Evolutionary conservation across 1,140 invertebrate species (phyloP), one percentile per base, ranked within the genome.

Genomic region (Diorhabda elongata): DNA sequence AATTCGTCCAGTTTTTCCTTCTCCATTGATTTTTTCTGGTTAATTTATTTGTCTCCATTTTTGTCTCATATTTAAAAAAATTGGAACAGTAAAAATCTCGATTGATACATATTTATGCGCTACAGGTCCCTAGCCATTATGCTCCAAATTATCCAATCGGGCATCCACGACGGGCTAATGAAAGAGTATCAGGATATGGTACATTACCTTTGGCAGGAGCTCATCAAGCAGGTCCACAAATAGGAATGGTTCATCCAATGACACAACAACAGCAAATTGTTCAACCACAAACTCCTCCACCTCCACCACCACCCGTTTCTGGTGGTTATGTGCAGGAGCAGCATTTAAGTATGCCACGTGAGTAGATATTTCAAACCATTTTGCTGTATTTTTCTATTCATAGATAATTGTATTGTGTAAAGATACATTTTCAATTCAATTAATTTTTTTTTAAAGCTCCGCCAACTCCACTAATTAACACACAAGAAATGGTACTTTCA

Each of bases 141-240:
- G 94, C 94, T 8, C 94, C 95, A 5, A 97, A 96, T 83, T 97
- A 95, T 84, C 94, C 95, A 3, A 83, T 94, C 66, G 91, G 91
- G 1, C 91, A 93, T 84, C 89, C 90, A 2, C 83, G 89, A 75
- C 84, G 89, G 42, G 69, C 81, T 78, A 57, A 75, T 67, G 83
- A 92, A 72, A 85, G 92, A 52, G 91, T 90, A n/a, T 89, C 90
- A 8, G 93, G 93, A 3, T 97, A 97, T 79, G 94, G 93, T 75
- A 90, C 91, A 3, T 78, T 92, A 61, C 92, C 90, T 3, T 85
- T 92, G 74, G 79, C 84, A 0, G 86, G 80, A 61, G 71, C 79
- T 66, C 81, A 82, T 68, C 75, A 75, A 73, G 80, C 87, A 42
- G 87, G 87, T 65, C 89, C 89, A 8, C 72, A 73, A 57, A 78